Evolutionary conservation across 2,797 vertebrate genomes (phyloP).

Genomic region (Telmatherina bonti): DNA sequence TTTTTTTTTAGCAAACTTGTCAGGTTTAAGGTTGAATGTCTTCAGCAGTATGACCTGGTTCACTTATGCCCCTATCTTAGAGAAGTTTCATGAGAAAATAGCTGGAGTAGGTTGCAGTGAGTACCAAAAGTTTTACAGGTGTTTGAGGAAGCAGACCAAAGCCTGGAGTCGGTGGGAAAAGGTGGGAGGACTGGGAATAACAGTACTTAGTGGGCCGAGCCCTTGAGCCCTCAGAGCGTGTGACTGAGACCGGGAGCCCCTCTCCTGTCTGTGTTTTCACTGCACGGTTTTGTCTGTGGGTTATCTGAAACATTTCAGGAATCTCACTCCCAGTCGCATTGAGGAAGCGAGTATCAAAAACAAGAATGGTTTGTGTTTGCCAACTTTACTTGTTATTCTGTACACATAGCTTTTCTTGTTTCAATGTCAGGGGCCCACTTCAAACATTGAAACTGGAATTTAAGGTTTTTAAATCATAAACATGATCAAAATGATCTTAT

Average conservation of each 20-base stretch:
- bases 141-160: constrained; percentile 22
- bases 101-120: background rate
- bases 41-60: background rate
- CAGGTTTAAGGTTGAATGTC: background rate
- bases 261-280: constrained; percentile 80
- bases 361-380: constrained; percentile 14
- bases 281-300: constrained; percentile 83
- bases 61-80: background rate
- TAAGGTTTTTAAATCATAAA: background rate
- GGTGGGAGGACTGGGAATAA: constrained; percentile 54
- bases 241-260: constrained; percentile 73
- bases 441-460: background rate
- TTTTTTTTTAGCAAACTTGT: background rate
- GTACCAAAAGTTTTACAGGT: constrained; percentile 39
- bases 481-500: background rate
- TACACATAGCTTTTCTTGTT: constrained; percentile 9
- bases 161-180: constrained; percentile 61
- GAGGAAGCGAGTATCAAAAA: constrained; percentile 49
- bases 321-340: constrained; percentile 68
- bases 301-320: constrained; percentile 83
- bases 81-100: background rate
- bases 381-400: background rate
- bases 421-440: background rate
- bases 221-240: constrained; percentile 71
- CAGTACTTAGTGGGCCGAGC: constrained; percentile 35